Conservation (phyloP, 2,797 vertebrate species). For the Sebastes oblongus region DNA sequence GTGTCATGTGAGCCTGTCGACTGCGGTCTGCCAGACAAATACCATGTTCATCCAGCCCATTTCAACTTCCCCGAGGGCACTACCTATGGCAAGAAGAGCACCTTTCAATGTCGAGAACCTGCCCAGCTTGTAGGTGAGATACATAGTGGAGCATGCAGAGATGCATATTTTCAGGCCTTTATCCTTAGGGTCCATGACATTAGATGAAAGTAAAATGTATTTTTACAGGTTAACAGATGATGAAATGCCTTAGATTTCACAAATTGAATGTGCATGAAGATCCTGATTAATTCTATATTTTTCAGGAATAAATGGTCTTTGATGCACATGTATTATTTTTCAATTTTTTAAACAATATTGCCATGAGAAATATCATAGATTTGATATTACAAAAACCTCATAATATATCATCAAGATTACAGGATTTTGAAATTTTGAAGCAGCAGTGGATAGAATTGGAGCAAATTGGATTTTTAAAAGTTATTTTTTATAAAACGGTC, state of each 20-base stretch:
- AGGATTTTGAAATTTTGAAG: not conserved
- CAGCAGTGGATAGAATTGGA: too few species aligned
- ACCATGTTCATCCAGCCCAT: conserved; percentile 92
- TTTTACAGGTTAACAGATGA: not conserved
- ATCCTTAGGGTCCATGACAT: not conserved
- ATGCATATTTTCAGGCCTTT: not conserved
- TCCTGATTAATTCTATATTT: not conserved
- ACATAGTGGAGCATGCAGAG: not conserved
- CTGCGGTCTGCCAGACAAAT: conserved; percentile 93
- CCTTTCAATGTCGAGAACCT: conserved; percentile 91
- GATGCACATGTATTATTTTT: not conserved
- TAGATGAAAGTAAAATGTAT: not conserved
- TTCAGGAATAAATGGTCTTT: not conserved
- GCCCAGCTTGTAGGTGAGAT: conserved; percentile 91
- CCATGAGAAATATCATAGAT: not conserved
- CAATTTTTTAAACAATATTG: not conserved
- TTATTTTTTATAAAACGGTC: too few species aligned
- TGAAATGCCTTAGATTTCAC: not conserved
- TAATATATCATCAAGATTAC: not conserved
- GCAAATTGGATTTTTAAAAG: too few species aligned
- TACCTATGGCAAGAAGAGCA: conserved; percentile 92
- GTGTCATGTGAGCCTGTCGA: conserved; percentile 95
- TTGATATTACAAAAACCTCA: not conserved
- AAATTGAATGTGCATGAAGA: not conserved
- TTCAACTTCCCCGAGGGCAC: conserved; percentile 93